phyloP scores from a whole-genome alignment of 2,113 vertebrate species.

The Pelecanoides urinatrix region DNA sequence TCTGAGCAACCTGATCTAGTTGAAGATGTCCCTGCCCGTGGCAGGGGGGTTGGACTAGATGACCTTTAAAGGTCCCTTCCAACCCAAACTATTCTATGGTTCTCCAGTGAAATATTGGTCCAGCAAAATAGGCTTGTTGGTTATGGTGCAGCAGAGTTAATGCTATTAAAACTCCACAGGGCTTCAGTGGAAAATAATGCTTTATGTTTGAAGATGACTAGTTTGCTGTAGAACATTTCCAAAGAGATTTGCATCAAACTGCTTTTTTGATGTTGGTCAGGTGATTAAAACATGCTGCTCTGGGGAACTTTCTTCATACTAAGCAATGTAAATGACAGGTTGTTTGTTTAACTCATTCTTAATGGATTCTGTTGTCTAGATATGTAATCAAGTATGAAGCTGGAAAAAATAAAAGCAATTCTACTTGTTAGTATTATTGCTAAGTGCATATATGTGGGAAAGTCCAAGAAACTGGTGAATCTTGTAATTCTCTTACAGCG shows the following conservation, averaged over 20 bases:
- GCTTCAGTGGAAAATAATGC: not conserved
- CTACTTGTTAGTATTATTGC: not conserved
- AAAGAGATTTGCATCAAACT: not conserved
- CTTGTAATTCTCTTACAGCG: not conserved
- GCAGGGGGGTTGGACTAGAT: no score
- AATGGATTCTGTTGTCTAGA: not conserved
- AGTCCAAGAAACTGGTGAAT: not conserved
- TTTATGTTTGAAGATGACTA: not conserved
- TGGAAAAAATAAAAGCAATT: not conserved
- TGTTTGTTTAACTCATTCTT: not conserved
- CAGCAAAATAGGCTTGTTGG: not conserved
- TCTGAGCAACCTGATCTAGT: no score
- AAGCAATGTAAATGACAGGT: not conserved
- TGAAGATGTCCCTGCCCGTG: no score
- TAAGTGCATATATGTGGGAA: no score
- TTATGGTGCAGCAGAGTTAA: not conserved
- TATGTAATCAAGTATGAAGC: not conserved
- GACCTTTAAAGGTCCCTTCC: no score
- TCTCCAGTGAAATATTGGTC: not conserved
- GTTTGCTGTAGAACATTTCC: not conserved
- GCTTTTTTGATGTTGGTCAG: not conserved
- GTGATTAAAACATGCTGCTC: not conserved
- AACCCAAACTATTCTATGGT: no score
- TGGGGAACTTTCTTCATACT: not conserved
- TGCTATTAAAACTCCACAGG: not conserved